Evolutionary conservation across 2,888 invertebrate species (phyloP).

Genomic region (Xanthorhoe spadicearia): DNA sequence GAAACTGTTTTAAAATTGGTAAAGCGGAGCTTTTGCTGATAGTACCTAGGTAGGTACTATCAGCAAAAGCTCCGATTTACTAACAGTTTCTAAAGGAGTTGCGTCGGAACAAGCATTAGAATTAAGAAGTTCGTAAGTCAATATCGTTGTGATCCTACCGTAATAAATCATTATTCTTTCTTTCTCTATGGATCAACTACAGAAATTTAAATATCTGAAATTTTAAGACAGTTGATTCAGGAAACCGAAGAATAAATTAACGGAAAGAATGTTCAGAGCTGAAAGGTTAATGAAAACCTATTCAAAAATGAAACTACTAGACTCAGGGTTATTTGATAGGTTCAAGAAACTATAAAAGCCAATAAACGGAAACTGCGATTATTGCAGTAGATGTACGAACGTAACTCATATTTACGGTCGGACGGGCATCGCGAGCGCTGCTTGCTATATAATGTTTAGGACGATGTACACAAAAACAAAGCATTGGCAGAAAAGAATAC

Average conservation of each 20-base stretch:
- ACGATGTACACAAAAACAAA: slow-evolving; percentile 9
- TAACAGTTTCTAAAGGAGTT: no score
- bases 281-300: background rate
- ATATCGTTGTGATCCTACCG: no score
- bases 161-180: no score
- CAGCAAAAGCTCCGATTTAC: no score
- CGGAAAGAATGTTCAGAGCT: background rate
- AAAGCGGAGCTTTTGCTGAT: no score
- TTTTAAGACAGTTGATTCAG: no score
- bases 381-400: slow-evolving; percentile 39
- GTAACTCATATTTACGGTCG: slow-evolving; percentile 38
- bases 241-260: background rate
- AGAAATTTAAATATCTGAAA: no score
- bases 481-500: background rate
- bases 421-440: slow-evolving; percentile 38
- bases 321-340: slow-evolving; percentile 19
- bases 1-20: no score
- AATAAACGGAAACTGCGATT: slow-evolving; percentile 32
- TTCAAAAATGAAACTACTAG: slow-evolving; percentile 3
- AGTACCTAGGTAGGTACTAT: no score
- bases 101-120: no score
- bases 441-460: slow-evolving; percentile 32
- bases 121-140: no score
- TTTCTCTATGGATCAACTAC: no score
- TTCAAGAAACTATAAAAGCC: slow-evolving; percentile 22